phyloP scores from a whole-genome alignment of 37 sponge, comb jelly and placozoan genomes.

The Spongia lamella region DNA sequence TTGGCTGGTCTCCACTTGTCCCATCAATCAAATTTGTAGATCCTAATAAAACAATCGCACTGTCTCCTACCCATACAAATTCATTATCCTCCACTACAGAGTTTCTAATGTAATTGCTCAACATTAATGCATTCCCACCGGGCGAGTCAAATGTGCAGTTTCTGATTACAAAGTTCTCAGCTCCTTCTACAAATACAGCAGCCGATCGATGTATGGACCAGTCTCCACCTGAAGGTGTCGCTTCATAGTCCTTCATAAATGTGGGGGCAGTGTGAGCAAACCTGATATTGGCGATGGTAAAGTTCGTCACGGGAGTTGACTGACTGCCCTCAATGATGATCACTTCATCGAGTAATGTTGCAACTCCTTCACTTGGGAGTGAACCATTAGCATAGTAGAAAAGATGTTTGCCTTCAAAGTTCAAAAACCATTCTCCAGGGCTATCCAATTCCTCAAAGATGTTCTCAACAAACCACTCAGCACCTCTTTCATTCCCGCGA shows the following conservation, averaged over 20 bases:
- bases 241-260: slow-evolving; percentile 12
- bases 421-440: slow-evolving; percentile 54
- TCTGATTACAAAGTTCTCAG: slow-evolving; percentile 8
- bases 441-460: slow-evolving; percentile 57
- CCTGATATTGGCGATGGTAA: slow-evolving; percentile 18
- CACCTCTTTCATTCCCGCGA: slow-evolving; percentile 42
- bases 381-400: slow-evolving; percentile 48
- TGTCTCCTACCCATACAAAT: slow-evolving; percentile 48
- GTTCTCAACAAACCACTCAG: slow-evolving; percentile 52
- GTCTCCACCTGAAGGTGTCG: neutral
- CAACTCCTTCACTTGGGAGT: slow-evolving; percentile 28
- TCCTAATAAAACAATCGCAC: slow-evolving; percentile 23
- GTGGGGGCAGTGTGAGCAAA: slow-evolving; percentile 43
- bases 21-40: slow-evolving; percentile 54
- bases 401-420: slow-evolving; percentile 20
- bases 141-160: slow-evolving; percentile 43
- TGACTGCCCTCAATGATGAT: slow-evolving; percentile 35
- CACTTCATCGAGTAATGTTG: slow-evolving; percentile 13
- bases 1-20: slow-evolving; percentile 62
- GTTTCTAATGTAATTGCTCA: slow-evolving; percentile 53
- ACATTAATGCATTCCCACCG: slow-evolving; percentile 63
- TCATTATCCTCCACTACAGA: slow-evolving; percentile 25
- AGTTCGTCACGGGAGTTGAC: slow-evolving; percentile 14
- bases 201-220: slow-evolving; percentile 56
- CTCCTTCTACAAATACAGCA: slow-evolving; percentile 64